These are phyloP conservation scores for Pilophorus perplexus DNA, from an alignment of 2,888 invertebrate genomes.

Conservation along the genomic window DNA sequence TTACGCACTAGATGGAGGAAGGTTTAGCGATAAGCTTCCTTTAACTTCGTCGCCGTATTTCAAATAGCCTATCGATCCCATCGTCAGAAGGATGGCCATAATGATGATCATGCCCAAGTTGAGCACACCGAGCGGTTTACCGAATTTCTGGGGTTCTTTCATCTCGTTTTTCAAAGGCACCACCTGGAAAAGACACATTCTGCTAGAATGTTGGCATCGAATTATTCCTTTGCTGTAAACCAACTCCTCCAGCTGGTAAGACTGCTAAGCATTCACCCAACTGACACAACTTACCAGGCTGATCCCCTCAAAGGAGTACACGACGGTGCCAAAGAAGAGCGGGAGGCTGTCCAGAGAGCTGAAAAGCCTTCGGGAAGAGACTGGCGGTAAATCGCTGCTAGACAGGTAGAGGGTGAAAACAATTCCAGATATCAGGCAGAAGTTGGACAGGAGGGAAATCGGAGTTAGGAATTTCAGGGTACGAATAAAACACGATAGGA, in stretches of 20 bases:
- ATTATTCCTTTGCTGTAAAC: no score
- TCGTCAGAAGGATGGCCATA: constrained; percentile 69
- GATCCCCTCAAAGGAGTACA: constrained; percentile 97
- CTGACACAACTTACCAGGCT: constrained; percentile 66
- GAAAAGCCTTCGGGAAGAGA: constrained; percentile 61
- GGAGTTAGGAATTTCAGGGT: constrained; percentile 75
- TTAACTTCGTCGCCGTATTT: constrained; percentile 78
- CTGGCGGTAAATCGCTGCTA: constrained; percentile 66
- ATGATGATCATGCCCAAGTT: constrained; percentile 86
- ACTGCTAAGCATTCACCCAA: no score
- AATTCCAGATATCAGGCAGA: constrained; percentile 72
- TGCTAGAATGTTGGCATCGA: no score
- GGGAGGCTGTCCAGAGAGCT: constrained; percentile 63
- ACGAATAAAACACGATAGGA: constrained; percentile 71
- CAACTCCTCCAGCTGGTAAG: no score
- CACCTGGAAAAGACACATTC: constrained; percentile 64
- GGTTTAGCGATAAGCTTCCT: constrained; percentile 85
- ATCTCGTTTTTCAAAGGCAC: constrained; percentile 91
- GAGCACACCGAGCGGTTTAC: constrained; percentile 76
- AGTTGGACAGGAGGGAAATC: constrained; percentile 73
- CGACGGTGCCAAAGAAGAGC: constrained; percentile 90
- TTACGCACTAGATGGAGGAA: constrained; percentile 63
- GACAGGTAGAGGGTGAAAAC: constrained; percentile 75
- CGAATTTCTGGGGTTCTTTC: constrained; percentile 74
- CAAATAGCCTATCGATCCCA: constrained; percentile 85